phyloP scores from a whole-genome alignment of 2,113 vertebrate species.

The Lycocorax pyrrhopterus region DNA sequence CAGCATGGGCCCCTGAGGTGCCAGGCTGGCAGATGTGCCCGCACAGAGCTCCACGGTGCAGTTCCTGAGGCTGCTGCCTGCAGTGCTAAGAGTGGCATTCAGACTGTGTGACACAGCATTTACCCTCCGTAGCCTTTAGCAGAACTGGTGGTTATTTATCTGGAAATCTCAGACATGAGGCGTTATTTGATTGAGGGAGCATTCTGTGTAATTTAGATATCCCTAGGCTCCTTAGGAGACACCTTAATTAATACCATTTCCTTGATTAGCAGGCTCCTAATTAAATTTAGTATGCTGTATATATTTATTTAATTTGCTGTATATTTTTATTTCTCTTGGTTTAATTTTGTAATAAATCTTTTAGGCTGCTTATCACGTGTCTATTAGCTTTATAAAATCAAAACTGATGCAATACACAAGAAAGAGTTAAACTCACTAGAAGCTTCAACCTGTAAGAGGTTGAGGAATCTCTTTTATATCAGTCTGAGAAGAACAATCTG shows the following conservation, averaged over 20 bases:
- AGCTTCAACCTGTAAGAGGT: background rate
- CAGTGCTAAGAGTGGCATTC: background rate
- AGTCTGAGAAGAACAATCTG: background rate
- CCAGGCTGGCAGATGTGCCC: background rate
- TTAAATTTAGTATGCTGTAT: background rate
- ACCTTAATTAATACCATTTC: background rate
- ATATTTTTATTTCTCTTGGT: background rate
- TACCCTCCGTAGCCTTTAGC: background rate
- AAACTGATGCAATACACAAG: background rate
- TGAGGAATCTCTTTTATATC: background rate
- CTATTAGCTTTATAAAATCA: background rate
- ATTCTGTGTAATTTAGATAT: background rate
- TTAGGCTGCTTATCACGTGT: background rate
- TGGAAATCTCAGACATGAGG: background rate
- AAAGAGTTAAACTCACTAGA: background rate
- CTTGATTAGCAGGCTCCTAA: background rate
- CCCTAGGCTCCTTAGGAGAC: background rate
- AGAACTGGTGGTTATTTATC: background rate
- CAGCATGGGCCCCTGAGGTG: background rate
- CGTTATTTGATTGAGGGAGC: background rate
- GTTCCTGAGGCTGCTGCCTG: background rate
- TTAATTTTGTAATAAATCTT: background rate
- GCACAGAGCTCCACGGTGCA: fast-evolving
- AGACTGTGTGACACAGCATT: background rate
- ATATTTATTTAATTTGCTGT: background rate